A percentile compares a stretch with the other conserved stretches of the same genome.
These are phyloP conservation scores for Amphiprion percula DNA, from an alignment of 2,113 vertebrate species.

Conservation along the genomic window DNA sequence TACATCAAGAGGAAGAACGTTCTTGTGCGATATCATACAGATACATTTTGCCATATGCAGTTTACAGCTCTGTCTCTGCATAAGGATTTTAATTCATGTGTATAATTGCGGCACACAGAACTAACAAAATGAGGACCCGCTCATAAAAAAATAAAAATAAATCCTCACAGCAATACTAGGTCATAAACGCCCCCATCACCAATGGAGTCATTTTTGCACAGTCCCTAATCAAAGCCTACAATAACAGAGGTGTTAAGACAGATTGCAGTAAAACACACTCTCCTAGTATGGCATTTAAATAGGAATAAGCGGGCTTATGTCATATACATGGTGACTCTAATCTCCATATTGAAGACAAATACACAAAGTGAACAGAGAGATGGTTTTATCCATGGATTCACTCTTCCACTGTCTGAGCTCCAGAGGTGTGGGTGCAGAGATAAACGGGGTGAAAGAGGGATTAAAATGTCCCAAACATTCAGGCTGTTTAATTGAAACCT, in stretches of 20 bases:
- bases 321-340: slow-evolving; percentile 48
- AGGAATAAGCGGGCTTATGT: slow-evolving; percentile 45
- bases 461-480: slow-evolving; percentile 81
- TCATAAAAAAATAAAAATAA: too few species aligned
- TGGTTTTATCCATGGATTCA: slow-evolving; percentile 62
- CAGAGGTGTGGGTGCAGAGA: slow-evolving; percentile 76
- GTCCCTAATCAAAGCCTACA: not conserved
- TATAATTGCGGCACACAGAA: too few species aligned
- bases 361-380: slow-evolving; percentile 58
- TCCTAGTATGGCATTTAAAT: slow-evolving; percentile 19
- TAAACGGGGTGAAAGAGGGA: slow-evolving; percentile 76
- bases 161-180: too few species aligned
- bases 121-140: too few species aligned
- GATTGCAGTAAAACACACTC: slow-evolving; percentile 3
- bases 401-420: slow-evolving; percentile 61
- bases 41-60: too few species aligned
- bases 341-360: slow-evolving; percentile 63
- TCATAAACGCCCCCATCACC: too few species aligned
- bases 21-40: too few species aligned
- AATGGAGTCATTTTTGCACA: not conserved
- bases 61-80: too few species aligned
- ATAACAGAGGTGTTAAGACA: slow-evolving; percentile 1
- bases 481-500: slow-evolving; percentile 83
- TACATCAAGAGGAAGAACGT: too few species aligned
- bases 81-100: too few species aligned